These are phyloP conservation scores for Enoplosus armatus DNA, from an alignment of 2,797 vertebrate genomes.

Conservation along the genomic window DNA sequence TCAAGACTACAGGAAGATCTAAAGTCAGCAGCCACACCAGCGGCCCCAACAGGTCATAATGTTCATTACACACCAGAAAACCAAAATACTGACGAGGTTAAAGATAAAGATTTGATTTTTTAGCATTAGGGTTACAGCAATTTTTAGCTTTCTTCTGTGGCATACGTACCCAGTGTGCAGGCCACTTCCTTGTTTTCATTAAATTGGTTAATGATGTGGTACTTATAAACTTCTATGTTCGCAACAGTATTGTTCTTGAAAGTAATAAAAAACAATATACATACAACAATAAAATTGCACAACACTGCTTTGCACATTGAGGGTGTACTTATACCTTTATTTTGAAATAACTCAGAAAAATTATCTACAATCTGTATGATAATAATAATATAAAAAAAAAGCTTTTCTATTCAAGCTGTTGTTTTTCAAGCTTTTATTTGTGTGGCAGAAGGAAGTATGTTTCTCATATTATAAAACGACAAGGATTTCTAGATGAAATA, in stretches of 20 bases:
- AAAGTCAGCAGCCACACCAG: not conserved
- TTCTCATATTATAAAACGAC: not conserved
- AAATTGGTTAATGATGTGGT: not conserved
- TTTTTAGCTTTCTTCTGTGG: not conserved
- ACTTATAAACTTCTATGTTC: not conserved
- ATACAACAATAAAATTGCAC: conserved; percentile 13
- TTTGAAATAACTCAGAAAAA: conserved; percentile 60
- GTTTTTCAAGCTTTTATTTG: conserved; percentile 39
- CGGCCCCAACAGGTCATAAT: not conserved
- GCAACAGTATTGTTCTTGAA: not conserved
- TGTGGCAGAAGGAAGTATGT: conserved; percentile 3
- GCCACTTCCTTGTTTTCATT: not conserved
- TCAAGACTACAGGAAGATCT: not conserved
- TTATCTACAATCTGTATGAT: conserved; percentile 34
- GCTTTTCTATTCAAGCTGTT: conserved; percentile 6
- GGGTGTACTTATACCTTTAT: conserved; percentile 55
- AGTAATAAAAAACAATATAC: not conserved
- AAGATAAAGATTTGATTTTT: not conserved
- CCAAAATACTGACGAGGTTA: not conserved
- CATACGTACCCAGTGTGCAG: not conserved
- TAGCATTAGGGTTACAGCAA: not conserved
- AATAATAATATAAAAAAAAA: conserved; percentile 36
- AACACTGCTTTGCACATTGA: conserved; percentile 9
- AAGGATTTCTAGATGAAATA: conserved; percentile 90
- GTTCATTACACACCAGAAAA: conserved; percentile 11